A percentile compares a stretch with the other conserved stretches of the same genome.
phyloP scores from a whole-genome alignment of 2,888 invertebrate genomes.

The Creontiades dilutus region DNA sequence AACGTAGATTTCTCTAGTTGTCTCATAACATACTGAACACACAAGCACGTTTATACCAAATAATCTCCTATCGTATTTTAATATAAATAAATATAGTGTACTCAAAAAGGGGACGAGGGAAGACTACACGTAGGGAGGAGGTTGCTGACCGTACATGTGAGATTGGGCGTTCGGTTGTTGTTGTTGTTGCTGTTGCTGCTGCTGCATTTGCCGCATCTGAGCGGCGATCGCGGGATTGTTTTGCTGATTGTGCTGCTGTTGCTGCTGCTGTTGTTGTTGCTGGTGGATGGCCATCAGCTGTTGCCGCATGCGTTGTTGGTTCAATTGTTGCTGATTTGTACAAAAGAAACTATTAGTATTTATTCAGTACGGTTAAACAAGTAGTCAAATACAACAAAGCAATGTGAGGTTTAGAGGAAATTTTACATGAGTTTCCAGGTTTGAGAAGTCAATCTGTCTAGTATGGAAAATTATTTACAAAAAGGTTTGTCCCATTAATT shows the following conservation, averaged over 20 bases:
- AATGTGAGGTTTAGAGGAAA: no score
- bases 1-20: no score
- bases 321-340: constrained; percentile 78
- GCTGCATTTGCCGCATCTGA: constrained; percentile 83
- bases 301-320: constrained; percentile 81
- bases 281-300: constrained; percentile 86
- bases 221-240: constrained; percentile 83
- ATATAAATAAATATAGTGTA: neutral
- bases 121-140: constrained; percentile 75
- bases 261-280: constrained; percentile 82
- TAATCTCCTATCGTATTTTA: neutral
- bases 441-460: no score
- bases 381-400: no score
- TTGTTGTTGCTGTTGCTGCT: constrained; percentile 59
- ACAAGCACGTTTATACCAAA: neutral
- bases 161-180: constrained; percentile 72
- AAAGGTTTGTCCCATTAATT: no score
- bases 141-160: constrained; percentile 75
- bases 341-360: no score
- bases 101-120: neutral
- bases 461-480: no score
- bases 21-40: neutral
- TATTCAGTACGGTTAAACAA: no score
- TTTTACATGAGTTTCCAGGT: no score
- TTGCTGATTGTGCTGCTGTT: constrained; percentile 80